Percentiles rank a stretch among this genome's conserved stretches.
Evolutionary conservation across 2,797 vertebrate species (phyloP).

Genomic region (Rhinella marina): DNA sequence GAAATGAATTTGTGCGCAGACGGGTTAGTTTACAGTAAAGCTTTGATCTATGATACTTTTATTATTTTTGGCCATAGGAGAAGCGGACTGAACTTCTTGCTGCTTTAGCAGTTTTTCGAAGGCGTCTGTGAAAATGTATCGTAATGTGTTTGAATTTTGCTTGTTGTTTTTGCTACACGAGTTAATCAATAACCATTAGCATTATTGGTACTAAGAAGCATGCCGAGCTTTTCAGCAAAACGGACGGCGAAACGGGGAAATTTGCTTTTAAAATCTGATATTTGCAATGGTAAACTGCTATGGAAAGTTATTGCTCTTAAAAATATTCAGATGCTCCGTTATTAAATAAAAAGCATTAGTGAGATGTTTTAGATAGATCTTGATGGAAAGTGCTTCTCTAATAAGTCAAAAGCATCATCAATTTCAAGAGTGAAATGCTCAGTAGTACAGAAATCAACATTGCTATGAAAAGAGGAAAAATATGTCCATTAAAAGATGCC

Average conservation of each 20-base stretch:
- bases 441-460: background rate
- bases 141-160: constrained; percentile 64
- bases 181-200: constrained; percentile 66
- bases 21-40: constrained; percentile 5
- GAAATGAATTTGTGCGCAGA: background rate
- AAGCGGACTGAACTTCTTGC: constrained; percentile 54
- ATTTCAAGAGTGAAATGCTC: background rate
- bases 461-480: background rate
- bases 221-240: constrained; percentile 58
- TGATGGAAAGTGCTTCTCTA: background rate
- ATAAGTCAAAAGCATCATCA: constrained; percentile 11
- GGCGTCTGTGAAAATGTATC: constrained; percentile 64
- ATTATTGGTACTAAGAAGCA: constrained; percentile 49
- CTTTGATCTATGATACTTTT: background rate
- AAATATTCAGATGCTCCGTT: constrained; percentile 1
- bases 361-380: background rate
- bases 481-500: background rate
- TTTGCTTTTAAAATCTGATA: constrained; percentile 31
- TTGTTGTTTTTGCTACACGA: constrained; percentile 58
- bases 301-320: background rate
- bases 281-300: constrained; percentile 27
- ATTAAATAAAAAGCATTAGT: constrained; percentile 15
- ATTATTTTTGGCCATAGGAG: constrained; percentile 13
- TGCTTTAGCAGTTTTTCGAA: constrained; percentile 50
- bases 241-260: background rate